Evolutionary conservation across 2,797 vertebrate genomes (phyloP).

Genomic region (Gallirallus australis): DNA sequence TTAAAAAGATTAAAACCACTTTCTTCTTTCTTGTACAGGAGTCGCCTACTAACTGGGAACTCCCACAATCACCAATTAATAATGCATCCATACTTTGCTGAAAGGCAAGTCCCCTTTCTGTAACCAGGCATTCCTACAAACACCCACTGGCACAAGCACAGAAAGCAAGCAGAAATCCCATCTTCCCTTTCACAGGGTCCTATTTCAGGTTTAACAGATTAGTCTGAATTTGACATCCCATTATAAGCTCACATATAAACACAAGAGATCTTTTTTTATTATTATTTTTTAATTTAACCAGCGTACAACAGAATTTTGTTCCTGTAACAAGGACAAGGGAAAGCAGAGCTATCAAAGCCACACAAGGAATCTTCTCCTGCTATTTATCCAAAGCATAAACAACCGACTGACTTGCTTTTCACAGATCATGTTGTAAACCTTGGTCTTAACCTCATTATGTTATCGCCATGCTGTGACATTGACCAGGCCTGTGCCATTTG

Average conservation of each 20-base stretch:
- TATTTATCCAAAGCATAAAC: neutral
- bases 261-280: neutral
- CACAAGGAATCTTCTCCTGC: neutral
- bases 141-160: neutral
- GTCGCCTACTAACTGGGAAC: neutral
- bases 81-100: neutral
- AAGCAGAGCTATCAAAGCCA: neutral
- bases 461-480: conserved; percentile 40
- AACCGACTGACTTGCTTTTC: neutral
- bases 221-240: neutral
- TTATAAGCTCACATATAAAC: neutral
- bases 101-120: neutral
- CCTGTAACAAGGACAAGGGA: neutral
- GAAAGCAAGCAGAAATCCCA: neutral
- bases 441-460: conserved; percentile 30
- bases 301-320: neutral
- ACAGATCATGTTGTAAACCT: neutral
- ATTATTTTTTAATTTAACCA: neutral
- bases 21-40: neutral
- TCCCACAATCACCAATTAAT: neutral
- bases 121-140: neutral
- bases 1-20: neutral
- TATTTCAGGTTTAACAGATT: neutral
- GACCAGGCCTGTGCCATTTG: conserved; percentile 41
- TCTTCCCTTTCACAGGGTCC: neutral